These are phyloP conservation scores for Phalacrocorax aristotelis DNA, from an alignment of 2,113 vertebrate genomes.

Conservation along the genomic window DNA sequence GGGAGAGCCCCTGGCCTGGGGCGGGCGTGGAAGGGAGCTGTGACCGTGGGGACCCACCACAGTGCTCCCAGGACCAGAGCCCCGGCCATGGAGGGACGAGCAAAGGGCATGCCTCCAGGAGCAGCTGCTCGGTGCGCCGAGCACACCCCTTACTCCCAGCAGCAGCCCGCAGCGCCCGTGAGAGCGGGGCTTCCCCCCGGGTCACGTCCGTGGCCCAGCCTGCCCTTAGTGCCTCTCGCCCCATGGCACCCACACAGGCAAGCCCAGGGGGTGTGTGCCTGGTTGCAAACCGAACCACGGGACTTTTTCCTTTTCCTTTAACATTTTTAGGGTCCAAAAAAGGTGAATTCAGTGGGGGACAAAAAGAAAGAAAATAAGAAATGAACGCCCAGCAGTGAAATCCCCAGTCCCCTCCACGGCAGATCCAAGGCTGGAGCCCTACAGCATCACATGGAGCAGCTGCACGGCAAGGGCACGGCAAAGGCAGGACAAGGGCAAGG, in stretches of 20 bases:
- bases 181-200: fast-evolving
- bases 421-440: background rate
- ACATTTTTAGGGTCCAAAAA: background rate
- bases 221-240: background rate
- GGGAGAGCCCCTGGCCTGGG: background rate
- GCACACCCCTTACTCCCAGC: background rate
- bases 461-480: background rate
- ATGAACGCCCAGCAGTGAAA: background rate
- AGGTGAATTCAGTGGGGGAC: background rate
- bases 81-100: background rate
- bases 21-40: fast-evolving
- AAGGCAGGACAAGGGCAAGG: background rate
- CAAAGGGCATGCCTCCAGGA: background rate
- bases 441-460: background rate
- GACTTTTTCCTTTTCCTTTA: background rate
- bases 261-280: background rate
- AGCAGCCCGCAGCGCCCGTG: background rate
- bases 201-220: fast-evolving
- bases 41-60: background rate
- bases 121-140: background rate
- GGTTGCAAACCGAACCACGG: background rate
- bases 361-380: background rate
- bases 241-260: background rate
- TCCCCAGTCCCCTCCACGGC: background rate
- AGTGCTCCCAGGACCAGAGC: background rate